Evolutionary conservation across 2,113 vertebrate genomes (phyloP).

Genomic region (Ptychochromis oligacanthus): DNA sequence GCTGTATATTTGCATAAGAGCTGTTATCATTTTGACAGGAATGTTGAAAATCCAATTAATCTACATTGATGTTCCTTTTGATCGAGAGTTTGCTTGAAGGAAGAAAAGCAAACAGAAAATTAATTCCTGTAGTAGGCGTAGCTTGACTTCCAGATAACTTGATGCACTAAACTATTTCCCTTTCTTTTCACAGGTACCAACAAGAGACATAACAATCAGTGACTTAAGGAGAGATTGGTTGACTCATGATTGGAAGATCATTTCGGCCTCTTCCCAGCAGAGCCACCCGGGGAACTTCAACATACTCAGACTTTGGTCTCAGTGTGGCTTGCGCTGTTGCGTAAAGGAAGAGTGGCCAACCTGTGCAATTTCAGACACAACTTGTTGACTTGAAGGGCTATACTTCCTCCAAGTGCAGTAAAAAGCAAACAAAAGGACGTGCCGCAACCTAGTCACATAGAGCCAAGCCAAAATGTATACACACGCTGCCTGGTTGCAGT

Average conservation of each 20-base stretch:
- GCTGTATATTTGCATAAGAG: background rate
- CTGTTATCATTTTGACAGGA: no score
- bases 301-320: slow-evolving; percentile 33
- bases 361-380: slow-evolving; percentile 67
- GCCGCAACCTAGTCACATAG: slow-evolving; percentile 17
- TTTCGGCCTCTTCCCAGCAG: slow-evolving; percentile 36
- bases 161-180: background rate
- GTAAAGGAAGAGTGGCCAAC: slow-evolving; percentile 33
- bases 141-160: background rate
- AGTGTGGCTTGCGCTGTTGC: slow-evolving; percentile 13
- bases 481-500: slow-evolving; percentile 70
- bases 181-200: slow-evolving; percentile 68
- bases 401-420: slow-evolving; percentile 44
- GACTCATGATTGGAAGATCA: slow-evolving; percentile 61
- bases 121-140: slow-evolving; percentile 29
- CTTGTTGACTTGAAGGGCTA: slow-evolving; percentile 70
- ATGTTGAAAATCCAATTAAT: background rate
- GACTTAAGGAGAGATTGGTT: slow-evolving; percentile 47
- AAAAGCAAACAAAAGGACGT: slow-evolving; percentile 10
- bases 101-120: accelerated
- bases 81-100: background rate
- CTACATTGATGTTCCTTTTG: background rate
- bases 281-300: slow-evolving; percentile 17
- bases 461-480: slow-evolving; percentile 56
- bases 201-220: slow-evolving; percentile 74